Evolutionary conservation across 2,113 vertebrate genomes (phyloP).

Genomic region (Pyxicephalus adspersus): DNA sequence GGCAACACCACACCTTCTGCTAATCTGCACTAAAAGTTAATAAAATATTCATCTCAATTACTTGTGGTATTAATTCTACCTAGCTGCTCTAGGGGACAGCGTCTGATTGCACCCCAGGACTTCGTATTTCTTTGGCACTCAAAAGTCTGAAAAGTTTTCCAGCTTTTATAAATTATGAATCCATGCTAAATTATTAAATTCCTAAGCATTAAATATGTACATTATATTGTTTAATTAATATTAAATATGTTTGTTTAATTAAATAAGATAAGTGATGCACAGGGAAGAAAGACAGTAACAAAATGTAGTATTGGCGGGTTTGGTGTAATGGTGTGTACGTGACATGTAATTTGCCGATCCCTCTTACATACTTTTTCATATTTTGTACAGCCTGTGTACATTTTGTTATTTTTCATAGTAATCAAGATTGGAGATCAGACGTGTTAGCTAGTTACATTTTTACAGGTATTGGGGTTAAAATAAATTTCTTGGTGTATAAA

Average conservation of each 20-base stretch:
- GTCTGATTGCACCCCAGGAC: too few species aligned
- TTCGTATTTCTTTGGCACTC: not conserved
- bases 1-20: constrained; percentile 42
- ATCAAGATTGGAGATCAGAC: too few species aligned
- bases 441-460: too few species aligned
- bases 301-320: not conserved
- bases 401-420: too few species aligned
- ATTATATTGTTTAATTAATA: constrained; percentile 20
- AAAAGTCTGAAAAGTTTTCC: constrained; percentile 1
- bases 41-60: constrained; percentile 48
- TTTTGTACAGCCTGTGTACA: too few species aligned
- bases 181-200: constrained; percentile 34
- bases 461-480: too few species aligned
- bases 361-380: too few species aligned
- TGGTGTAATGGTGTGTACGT: too few species aligned
- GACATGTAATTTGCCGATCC: too few species aligned
- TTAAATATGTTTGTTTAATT: constrained; percentile 19
- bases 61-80: constrained; percentile 34
- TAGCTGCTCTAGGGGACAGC: not conserved
- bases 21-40: constrained; percentile 37
- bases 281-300: not conserved
- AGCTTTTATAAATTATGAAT: constrained; percentile 11
- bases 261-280: constrained; percentile 11
- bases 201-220: constrained; percentile 36
- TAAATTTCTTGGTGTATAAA: too few species aligned